phyloP scores from a whole-genome alignment of 2,797 vertebrate species.

The Peromyscus nudipes region DNA sequence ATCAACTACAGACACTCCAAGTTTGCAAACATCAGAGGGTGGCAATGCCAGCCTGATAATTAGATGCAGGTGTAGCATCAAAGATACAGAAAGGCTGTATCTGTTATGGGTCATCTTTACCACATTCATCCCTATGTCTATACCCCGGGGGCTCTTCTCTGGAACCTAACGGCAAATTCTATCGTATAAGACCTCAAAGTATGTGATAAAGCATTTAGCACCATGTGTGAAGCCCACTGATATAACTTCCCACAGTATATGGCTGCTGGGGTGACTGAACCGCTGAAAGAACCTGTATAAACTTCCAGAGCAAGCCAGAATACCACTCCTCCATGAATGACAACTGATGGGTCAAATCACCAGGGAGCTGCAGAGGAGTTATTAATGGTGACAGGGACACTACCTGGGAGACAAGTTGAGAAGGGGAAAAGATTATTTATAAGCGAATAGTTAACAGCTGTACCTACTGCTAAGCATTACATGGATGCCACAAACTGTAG shows the following conservation, averaged over 20 bases:
- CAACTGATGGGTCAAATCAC: constrained; percentile 90
- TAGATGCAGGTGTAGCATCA: constrained; percentile 12
- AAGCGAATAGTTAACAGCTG: constrained; percentile 94
- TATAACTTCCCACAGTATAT: constrained; percentile 8
- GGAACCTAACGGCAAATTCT: constrained; percentile 15
- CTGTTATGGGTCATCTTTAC: constrained; percentile 16
- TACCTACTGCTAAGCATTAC: constrained; percentile 93
- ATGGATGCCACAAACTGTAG: constrained; percentile 92
- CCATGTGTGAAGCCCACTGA: constrained; percentile 62
- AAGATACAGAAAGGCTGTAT: constrained; percentile 27
- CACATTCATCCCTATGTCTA: neutral
- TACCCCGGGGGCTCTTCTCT: neutral
- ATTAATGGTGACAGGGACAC: constrained; percentile 92
- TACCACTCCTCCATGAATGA: constrained; percentile 87
- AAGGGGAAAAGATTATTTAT: constrained; percentile 92
- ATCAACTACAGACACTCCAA: neutral
- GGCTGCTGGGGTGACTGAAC: constrained; percentile 84
- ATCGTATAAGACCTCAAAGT: constrained; percentile 32
- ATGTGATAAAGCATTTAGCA: constrained; percentile 55
- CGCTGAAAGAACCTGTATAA: constrained; percentile 85
- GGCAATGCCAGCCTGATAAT: neutral
- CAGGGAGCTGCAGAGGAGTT: constrained; percentile 89
- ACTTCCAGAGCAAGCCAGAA: constrained; percentile 86
- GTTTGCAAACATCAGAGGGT: constrained; percentile 29
- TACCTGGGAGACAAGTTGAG: constrained; percentile 92